phyloP scores from a whole-genome alignment of 2,888 invertebrate genomes.

The Coremacera marginata region DNA sequence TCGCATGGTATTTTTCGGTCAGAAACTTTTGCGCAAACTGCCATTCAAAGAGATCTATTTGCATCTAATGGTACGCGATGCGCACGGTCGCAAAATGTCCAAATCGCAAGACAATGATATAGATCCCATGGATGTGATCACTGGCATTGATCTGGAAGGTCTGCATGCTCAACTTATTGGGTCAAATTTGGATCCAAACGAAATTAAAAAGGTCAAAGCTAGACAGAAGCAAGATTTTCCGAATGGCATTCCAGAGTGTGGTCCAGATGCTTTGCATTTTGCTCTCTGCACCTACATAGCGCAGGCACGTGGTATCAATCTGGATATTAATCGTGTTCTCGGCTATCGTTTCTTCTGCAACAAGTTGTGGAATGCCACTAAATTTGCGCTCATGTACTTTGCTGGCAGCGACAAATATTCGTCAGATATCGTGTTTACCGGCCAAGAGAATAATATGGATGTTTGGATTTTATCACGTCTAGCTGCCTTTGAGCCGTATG shows the following conservation, averaged over 20 bases:
- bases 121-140: conserved; percentile 95
- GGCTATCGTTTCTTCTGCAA: conserved; percentile 98
- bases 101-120: conserved; percentile 98
- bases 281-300: conserved; percentile 90
- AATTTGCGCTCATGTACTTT: conserved; percentile 83
- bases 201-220: conserved; percentile 80
- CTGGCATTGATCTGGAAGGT: conserved; percentile 85
- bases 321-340: conserved; percentile 93
- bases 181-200: conserved; percentile 88
- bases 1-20: too few relatives aligned
- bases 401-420: conserved; percentile 71
- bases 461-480: conserved; percentile 94
- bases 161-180: conserved; percentile 79
- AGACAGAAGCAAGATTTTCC: conserved; percentile 86
- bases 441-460: too few relatives aligned
- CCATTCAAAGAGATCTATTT: too few relatives aligned
- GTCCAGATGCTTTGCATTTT: conserved; percentile 74
- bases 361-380: too few relatives aligned
- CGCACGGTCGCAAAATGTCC: too few relatives aligned
- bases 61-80: too few relatives aligned
- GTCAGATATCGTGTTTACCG: conserved; percentile 64
- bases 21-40: too few relatives aligned
- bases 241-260: conserved; percentile 96
- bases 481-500: conserved; percentile 82
- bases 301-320: conserved; percentile 93